A percentile compares a stretch with the other conserved stretches of the same genome.
Evolutionary conservation across 35 echinoderm and acorn worm species (phyloP).

Genomic region (Acanthaster planci): DNA sequence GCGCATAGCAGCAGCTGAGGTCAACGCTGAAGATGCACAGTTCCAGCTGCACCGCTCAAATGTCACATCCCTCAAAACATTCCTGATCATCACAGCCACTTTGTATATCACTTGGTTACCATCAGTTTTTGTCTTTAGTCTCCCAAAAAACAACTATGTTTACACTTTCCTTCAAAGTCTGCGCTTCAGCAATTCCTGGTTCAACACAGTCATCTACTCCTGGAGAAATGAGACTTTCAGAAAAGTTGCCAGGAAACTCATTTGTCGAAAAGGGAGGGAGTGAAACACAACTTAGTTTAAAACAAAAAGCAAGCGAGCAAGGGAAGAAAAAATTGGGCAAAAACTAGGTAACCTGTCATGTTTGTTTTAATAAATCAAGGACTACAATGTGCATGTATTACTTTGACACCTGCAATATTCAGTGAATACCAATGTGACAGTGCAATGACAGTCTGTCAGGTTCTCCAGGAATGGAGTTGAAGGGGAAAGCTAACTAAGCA

Average conservation of each 20-base stretch:
- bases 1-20: slow-evolving; percentile 18
- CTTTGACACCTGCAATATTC: no score
- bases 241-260: neutral
- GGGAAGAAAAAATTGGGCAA: no score
- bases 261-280: neutral
- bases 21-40: neutral
- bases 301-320: no score
- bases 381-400: no score
- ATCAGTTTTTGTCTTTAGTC: neutral
- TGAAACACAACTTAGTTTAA: no score
- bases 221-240: slow-evolving; percentile 12
- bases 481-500: no score
- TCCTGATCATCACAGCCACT: neutral
- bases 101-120: neutral
- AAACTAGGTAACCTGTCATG: no score
- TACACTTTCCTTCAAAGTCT: neutral
- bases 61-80: neutral
- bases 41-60: slow-evolving; percentile 3
- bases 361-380: no score
- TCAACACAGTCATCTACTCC: slow-evolving; percentile 4
- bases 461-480: no score
- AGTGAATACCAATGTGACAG: no score
- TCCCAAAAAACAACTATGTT: neutral
- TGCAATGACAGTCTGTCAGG: no score
- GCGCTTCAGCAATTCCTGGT: slow-evolving; percentile 9